Conservation (phyloP, 2,113 vertebrate genomes). For the Microcebus jonahi region DNA sequence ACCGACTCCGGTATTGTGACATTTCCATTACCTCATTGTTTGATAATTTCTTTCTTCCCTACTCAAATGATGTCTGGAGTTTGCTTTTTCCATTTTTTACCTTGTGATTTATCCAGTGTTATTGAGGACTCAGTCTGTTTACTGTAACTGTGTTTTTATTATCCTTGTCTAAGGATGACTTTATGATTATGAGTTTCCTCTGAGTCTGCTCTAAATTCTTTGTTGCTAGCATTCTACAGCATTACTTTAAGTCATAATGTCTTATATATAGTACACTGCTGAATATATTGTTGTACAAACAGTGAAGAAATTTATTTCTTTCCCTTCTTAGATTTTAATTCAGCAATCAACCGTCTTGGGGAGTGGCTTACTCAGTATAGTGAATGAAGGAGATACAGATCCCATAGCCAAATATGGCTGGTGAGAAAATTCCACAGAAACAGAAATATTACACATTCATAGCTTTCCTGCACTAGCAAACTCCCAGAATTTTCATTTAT, state of each 20-base stretch:
- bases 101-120: conserved; percentile 70
- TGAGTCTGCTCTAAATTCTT: conserved; percentile 72
- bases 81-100: conserved; percentile 63
- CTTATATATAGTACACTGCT: conserved; percentile 61
- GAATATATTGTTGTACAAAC: conserved; percentile 70
- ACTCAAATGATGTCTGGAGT: conserved; percentile 26
- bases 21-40: conserved; percentile 70
- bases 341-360: conserved; percentile 65
- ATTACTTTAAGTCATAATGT: conserved; percentile 74
- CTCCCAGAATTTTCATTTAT: conserved; percentile 71
- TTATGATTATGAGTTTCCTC: conserved; percentile 80
- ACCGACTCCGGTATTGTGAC: conserved; percentile 37
- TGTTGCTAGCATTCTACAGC: conserved; percentile 58
- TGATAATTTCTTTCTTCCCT: conserved; percentile 62
- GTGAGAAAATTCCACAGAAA: conserved; percentile 32
- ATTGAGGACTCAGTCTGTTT: conserved; percentile 73
- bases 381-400: conserved; percentile 43
- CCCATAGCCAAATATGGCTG: neutral
- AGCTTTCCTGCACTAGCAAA: neutral
- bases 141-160: conserved; percentile 82
- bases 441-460: conserved; percentile 57
- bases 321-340: conserved; percentile 74
- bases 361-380: conserved; percentile 61
- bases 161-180: conserved; percentile 77
- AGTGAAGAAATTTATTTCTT: conserved; percentile 63